phyloP scores from a whole-genome alignment of 2,797 vertebrate genomes.

The Enteromius thamalakanensis region DNA sequence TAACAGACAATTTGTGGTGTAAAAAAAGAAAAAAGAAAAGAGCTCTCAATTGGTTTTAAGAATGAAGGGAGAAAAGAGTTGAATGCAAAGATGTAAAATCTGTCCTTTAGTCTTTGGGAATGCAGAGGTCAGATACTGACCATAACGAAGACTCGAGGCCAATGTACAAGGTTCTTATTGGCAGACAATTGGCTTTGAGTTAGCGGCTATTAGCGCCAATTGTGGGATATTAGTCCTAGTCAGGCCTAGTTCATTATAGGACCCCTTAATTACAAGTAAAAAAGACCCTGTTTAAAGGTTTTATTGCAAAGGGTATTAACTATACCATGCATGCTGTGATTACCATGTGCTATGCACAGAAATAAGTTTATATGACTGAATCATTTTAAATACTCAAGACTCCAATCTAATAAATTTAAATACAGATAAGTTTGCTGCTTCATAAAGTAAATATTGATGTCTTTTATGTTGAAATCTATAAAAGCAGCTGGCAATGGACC shows the following conservation, averaged over 20 bases:
- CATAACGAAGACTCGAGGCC: conserved; percentile 45
- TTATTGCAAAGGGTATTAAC: conserved; percentile 16
- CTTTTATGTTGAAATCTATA: conserved; percentile 17
- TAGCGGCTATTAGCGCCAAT: conserved; percentile 58
- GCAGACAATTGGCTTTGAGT: conserved; percentile 54
- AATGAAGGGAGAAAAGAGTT: neutral
- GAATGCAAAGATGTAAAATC: conserved; percentile 35
- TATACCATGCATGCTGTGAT: neutral
- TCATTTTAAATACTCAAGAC: neutral
- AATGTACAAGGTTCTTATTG: conserved; percentile 56
- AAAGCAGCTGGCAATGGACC: neutral
- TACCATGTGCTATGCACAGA: neutral
- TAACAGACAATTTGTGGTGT: neutral
- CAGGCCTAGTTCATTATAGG: conserved; percentile 29
- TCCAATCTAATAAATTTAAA: neutral
- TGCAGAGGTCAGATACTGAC: conserved; percentile 35
- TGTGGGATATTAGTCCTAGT: conserved; percentile 50
- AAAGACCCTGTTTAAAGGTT: neutral
- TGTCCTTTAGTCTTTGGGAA: conserved; percentile 39
- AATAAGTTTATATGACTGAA: neutral
- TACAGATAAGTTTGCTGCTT: conserved; percentile 2
- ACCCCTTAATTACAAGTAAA: conserved; percentile 44
- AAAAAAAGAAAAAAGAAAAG: neutral
- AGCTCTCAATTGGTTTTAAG: neutral
- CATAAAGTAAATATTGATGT: conserved; percentile 2